These are phyloP conservation scores for Microctenopoma lineatum DNA, from an alignment of 2,797 vertebrate genomes.

Conservation along the genomic window DNA sequence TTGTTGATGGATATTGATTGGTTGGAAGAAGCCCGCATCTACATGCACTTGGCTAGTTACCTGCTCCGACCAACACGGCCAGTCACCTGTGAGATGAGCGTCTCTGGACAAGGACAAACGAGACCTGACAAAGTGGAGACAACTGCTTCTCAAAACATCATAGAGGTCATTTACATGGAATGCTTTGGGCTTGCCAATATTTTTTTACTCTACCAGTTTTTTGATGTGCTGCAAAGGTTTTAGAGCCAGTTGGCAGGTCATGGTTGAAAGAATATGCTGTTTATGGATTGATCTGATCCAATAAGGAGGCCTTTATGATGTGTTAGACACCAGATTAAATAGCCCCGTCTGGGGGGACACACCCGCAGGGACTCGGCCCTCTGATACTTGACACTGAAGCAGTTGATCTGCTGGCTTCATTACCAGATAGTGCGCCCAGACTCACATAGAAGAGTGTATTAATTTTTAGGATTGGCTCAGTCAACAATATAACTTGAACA, in stretches of 20 bases:
- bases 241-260: slow-evolving; percentile 63
- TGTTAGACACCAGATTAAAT: slow-evolving; percentile 71
- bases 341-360: slow-evolving; percentile 44
- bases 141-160: slow-evolving; percentile 47
- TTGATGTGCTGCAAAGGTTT: slow-evolving; percentile 48
- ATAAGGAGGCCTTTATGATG: slow-evolving; percentile 64
- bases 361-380: slow-evolving; percentile 49
- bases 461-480: slow-evolving; percentile 31
- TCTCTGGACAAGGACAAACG: slow-evolving; percentile 65
- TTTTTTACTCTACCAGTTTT: slow-evolving; percentile 48
- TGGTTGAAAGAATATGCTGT: slow-evolving; percentile 63
- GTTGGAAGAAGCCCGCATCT: slow-evolving; percentile 57
- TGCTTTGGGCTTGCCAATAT: slow-evolving; percentile 49
- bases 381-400: slow-evolving; percentile 58
- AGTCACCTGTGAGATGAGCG: slow-evolving; percentile 58
- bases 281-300: slow-evolving; percentile 56
- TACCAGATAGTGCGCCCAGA: slow-evolving; percentile 19
- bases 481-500: slow-evolving; percentile 47
- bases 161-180: slow-evolving; percentile 52
- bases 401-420: slow-evolving; percentile 37
- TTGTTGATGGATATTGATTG: slow-evolving; percentile 74
- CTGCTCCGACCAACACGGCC: slow-evolving; percentile 49
- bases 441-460: slow-evolving; percentile 24
- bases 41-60: slow-evolving; percentile 62
- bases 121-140: slow-evolving; percentile 39